Conservation (phyloP, 1,140 invertebrate species). For the Saccostrea cuccullata region DNA sequence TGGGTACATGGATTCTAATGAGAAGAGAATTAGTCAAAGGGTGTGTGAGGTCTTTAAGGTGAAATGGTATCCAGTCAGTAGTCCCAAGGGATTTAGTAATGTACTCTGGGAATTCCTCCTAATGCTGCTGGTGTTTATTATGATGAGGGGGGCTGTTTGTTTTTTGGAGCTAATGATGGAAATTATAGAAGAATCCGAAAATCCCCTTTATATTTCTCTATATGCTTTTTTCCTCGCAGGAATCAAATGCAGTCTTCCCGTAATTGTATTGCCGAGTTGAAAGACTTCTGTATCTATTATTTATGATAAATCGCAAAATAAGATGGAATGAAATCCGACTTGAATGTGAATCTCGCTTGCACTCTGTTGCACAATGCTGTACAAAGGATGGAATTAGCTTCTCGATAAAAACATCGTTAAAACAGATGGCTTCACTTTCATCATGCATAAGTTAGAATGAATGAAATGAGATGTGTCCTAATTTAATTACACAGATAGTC, state of each 20-base stretch:
- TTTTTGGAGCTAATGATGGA: slow-evolving; percentile 3
- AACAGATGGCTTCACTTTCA: slow-evolving; percentile 23
- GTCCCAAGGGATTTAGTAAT: background rate
- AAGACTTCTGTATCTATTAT: slow-evolving; percentile 13
- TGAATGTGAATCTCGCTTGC: slow-evolving; percentile 13
- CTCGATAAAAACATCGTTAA: background rate
- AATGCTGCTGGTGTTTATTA: background rate
- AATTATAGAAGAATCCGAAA: background rate
- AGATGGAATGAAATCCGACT: slow-evolving; percentile 30
- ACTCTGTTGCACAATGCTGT: slow-evolving; percentile 7
- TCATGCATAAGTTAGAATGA: slow-evolving; percentile 27
- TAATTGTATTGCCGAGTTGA: slow-evolving; percentile 18
- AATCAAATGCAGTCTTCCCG: background rate
- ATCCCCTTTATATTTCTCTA: background rate
- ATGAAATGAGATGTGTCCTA: slow-evolving; percentile 36
- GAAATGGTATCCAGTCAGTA: background rate
- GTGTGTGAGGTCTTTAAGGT: slow-evolving; percentile 15
- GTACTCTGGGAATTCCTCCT: background rate
- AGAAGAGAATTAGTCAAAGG: background rate
- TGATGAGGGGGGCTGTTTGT: slow-evolving; percentile 2
- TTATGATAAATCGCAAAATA: background rate
- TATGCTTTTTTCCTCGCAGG: background rate
- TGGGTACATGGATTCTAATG: too few species aligned
- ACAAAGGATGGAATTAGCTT: background rate
- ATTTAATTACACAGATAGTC: slow-evolving; percentile 38